Percentiles rank a stretch among this genome's conserved stretches.
These are phyloP conservation scores for Tiphia femorata DNA, from an alignment of 2,888 invertebrate genomes.

Conservation along the genomic window DNA sequence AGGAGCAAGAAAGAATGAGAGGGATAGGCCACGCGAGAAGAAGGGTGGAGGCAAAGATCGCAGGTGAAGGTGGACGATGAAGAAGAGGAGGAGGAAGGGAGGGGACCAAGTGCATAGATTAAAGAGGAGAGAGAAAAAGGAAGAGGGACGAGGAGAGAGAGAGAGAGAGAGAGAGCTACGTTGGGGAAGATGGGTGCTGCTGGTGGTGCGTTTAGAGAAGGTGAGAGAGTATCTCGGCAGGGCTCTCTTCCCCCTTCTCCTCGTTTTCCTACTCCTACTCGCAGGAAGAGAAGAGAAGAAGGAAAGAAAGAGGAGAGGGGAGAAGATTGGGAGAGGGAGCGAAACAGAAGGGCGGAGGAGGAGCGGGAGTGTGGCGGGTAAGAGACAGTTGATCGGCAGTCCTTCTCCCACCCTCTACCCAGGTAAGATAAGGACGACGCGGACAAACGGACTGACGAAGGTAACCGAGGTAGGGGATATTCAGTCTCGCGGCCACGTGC, in stretches of 20 bases:
- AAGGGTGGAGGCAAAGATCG: background rate
- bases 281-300: slow-evolving; percentile 12
- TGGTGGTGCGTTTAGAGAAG: slow-evolving; percentile 20
- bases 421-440: slow-evolving; percentile 61
- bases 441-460: slow-evolving; percentile 63
- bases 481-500: slow-evolving; percentile 68
- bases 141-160: slow-evolving; percentile 10
- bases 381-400: slow-evolving; percentile 51
- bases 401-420: slow-evolving; percentile 51
- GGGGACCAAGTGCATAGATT: slow-evolving; percentile 8
- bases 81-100: slow-evolving; percentile 6
- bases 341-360: slow-evolving; percentile 5
- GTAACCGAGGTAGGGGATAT: slow-evolving; percentile 62
- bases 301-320: slow-evolving; percentile 5
- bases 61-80: background rate
- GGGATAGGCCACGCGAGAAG: background rate
- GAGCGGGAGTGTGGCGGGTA: slow-evolving; percentile 26
- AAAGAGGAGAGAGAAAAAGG: slow-evolving; percentile 12
- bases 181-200: slow-evolving; percentile 23
- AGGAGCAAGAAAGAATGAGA: background rate
- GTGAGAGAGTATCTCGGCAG: slow-evolving; percentile 11
- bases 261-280: too few species aligned
- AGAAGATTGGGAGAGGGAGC: slow-evolving; percentile 1
- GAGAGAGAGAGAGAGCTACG: slow-evolving; percentile 14
- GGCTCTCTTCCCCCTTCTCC: too few species aligned